Percentiles rank a stretch among this genome's conserved stretches.
These are phyloP conservation scores for Saguinus imperator DNA, from an alignment of 2,113 vertebrate genomes.

Conservation along the genomic window DNA sequence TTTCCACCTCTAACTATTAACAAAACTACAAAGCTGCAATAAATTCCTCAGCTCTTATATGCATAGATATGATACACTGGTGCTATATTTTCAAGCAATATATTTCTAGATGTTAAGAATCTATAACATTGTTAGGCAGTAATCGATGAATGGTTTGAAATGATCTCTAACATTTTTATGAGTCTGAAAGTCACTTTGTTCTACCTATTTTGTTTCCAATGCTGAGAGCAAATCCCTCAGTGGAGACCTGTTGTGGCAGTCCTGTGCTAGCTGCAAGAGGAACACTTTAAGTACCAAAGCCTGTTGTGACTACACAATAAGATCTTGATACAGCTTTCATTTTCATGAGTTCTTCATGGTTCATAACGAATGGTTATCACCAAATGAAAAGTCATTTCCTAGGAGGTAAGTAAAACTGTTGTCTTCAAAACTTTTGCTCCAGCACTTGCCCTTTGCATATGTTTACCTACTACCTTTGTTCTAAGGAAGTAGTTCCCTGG, in stretches of 20 bases:
- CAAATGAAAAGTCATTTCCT: not conserved
- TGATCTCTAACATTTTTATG: not conserved
- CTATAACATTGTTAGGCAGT: not conserved
- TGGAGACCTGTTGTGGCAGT: not conserved
- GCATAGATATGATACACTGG: not conserved
- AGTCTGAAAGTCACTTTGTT: not conserved
- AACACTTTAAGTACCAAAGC: not conserved
- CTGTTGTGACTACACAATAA: not conserved
- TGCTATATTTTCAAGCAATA: not conserved
- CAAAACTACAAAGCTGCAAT: not conserved
- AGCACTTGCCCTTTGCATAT: not conserved
- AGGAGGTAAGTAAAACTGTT: not conserved
- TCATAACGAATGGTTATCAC: not conserved
- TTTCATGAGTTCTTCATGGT: not conserved
- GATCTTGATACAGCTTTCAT: not conserved
- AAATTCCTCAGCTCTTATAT: not conserved
- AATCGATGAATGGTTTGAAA: not conserved
- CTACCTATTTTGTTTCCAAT: not conserved
- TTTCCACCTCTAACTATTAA: not conserved
- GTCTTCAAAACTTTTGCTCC: not conserved
- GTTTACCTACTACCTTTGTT: conserved; percentile 27
- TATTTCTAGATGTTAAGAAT: not conserved
- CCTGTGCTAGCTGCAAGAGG: not conserved
- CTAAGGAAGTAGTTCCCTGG: not conserved
- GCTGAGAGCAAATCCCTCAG: not conserved